Evolutionary conservation across 2,113 vertebrate genomes (phyloP), one percentile per base, ranked within the genome.

Genomic region (Tympanuchus pallidicinctus): DNA sequence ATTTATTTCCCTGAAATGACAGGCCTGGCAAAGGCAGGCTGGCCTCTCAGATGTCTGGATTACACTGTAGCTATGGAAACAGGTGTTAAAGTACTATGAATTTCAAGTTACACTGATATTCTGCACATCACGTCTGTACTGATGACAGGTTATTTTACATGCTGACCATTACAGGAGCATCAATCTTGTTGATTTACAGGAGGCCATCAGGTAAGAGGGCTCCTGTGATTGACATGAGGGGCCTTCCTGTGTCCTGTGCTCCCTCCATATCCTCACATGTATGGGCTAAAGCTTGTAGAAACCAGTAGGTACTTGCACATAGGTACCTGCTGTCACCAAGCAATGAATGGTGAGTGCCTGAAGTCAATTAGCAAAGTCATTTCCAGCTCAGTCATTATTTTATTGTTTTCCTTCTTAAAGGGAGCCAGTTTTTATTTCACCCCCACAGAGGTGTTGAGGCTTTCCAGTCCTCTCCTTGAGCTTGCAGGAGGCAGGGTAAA

Each of bases 11-110:
- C 84, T 97, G 96, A 97, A 98, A 98, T 98, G 97, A 98, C 97
- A 98, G 95, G 83, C 83, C 97, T 98, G 97, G 97, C 94, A 97
- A 97, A 98, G 95, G 96, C 96, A 96, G 95, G 70, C 88, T 97
- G 93, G 97, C 96, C 97, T 97, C 97, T 98, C 97, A 96, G 96
- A 98, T 98, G 96, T 98, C 98, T 98, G 97, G 97, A 98, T 98
- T 97, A 97, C 97, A 92, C 96, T 93, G 98, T 98, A 98, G 96
- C 98, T 98, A 98, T 98, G 98, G 98, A 98, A 98, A 98, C 98
- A 98, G 97, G 97, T 98, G 98, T 98, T 98, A 98, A 98, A 97
- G 96, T 97, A 94, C 96, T 96, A 97, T 96, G 98, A 97, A 98
- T 98, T 98, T 98, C 97, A 98, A 98, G 97, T 98, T 97, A 97